These are phyloP conservation scores for Mionectes olivaceus DNA, from an alignment of 2,797 vertebrate genomes.

Conservation along the genomic window DNA sequence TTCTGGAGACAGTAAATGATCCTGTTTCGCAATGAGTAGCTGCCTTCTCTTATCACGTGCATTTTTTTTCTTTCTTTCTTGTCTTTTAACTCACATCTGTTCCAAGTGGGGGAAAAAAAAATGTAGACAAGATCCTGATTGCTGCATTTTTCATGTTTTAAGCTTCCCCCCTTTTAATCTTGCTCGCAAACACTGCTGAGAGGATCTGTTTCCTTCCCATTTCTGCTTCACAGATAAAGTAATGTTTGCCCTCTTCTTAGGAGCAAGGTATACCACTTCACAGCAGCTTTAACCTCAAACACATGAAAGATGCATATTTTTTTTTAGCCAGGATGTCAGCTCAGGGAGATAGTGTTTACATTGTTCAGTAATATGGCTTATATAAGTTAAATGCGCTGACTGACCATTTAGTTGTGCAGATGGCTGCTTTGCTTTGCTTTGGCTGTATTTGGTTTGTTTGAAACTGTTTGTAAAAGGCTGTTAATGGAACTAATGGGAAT, in stretches of 20 bases:
- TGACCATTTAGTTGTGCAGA: slow-evolving; percentile 9
- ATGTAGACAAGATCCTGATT: neutral
- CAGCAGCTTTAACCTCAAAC: neutral
- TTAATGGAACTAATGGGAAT: slow-evolving; percentile 6
- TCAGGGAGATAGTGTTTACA: slow-evolving; percentile 8
- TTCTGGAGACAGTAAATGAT: neutral
- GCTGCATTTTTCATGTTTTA: neutral
- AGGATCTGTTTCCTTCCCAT: neutral
- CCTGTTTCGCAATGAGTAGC: neutral
- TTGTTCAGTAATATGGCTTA: neutral
- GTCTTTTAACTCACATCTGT: neutral
- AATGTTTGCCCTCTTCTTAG: neutral
- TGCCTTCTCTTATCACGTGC: neutral
- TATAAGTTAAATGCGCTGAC: neutral
- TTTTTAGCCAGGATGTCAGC: neutral
- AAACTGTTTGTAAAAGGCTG: slow-evolving; percentile 18
- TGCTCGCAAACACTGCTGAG: neutral
- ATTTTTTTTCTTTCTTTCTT: neutral
- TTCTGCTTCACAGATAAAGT: neutral
- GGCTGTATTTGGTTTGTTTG: slow-evolving; percentile 15
- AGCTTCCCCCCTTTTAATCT: neutral
- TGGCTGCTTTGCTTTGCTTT: slow-evolving; percentile 7
- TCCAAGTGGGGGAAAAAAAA: neutral
- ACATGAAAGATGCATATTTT: neutral
- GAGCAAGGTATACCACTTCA: neutral